A percentile compares a stretch with the other conserved stretches of the same genome.
Evolutionary conservation across 2,113 vertebrate genomes (phyloP).

Genomic region (Heloderma charlesbogerti): DNA sequence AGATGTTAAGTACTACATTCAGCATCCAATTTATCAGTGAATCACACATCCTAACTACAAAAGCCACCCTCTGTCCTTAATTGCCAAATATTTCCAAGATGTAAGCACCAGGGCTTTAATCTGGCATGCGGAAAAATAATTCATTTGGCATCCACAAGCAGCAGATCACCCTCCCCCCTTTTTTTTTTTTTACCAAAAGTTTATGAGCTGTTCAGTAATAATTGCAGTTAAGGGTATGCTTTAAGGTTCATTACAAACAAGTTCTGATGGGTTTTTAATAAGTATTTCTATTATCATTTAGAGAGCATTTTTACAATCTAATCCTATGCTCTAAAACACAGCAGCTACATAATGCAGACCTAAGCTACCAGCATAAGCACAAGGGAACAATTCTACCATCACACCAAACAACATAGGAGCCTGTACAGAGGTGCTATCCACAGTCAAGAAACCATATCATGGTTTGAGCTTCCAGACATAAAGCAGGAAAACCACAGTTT

Average conservation of each 20-base stretch:
- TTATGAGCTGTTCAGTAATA: background rate
- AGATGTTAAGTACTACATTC: slow-evolving; percentile 47
- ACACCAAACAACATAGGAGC: background rate
- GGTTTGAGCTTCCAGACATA: background rate
- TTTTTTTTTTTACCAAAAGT: slow-evolving; percentile 4
- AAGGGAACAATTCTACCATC: background rate
- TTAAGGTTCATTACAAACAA: background rate
- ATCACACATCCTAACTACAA: slow-evolving; percentile 18
- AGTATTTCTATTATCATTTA: slow-evolving; percentile 4
- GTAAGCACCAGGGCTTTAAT: background rate
- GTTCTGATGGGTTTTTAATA: background rate
- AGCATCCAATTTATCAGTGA: slow-evolving; percentile 54
- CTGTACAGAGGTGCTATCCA: background rate
- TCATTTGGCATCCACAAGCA: background rate
- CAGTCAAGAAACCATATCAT: background rate
- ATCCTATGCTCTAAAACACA: background rate
- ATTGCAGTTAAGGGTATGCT: background rate
- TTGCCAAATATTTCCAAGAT: background rate
- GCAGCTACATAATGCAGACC: no score
- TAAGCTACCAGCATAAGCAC: background rate
- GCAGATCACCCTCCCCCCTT: background rate
- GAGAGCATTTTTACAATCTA: background rate
- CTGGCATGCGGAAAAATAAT: slow-evolving; percentile 21
- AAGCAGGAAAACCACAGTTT: background rate
- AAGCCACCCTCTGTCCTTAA: slow-evolving; percentile 61